phyloP scores from a whole-genome alignment of 2,113 vertebrate species.

The Apodemus speciosus region DNA sequence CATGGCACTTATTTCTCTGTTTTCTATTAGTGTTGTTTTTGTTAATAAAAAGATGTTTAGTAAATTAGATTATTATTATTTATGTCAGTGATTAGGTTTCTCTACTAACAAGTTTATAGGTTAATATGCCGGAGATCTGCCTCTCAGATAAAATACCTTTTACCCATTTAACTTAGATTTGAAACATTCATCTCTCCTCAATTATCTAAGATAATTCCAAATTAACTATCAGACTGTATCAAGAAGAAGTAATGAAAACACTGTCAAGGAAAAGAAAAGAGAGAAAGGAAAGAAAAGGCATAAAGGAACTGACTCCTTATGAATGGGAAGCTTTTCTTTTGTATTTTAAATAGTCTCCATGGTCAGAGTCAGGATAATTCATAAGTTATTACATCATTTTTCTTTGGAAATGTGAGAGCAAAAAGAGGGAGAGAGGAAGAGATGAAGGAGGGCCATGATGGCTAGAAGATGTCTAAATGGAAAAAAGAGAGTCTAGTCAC shows the following conservation, averaged over 20 bases:
- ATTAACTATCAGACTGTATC: constrained; percentile 50
- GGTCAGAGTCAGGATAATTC: constrained; percentile 47
- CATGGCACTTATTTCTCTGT: constrained; percentile 34
- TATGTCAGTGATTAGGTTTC: neutral
- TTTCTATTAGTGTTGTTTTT: constrained; percentile 46
- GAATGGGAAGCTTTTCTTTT: constrained; percentile 45
- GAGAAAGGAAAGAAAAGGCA: neutral
- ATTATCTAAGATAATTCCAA: constrained; percentile 56
- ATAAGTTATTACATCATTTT: constrained; percentile 54
- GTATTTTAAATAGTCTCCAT: constrained; percentile 50
- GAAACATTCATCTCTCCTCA: constrained; percentile 41
- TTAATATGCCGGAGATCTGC: constrained; percentile 9
- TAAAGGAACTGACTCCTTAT: constrained; percentile 29
- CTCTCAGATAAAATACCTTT: constrained; percentile 20
- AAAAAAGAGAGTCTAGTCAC: too few species aligned
- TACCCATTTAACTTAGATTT: constrained; percentile 35
- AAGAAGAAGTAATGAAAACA: constrained; percentile 55
- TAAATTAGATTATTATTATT: constrained; percentile 65
- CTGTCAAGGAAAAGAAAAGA: neutral
- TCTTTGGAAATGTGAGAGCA: constrained; percentile 20
- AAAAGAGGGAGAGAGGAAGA: neutral
- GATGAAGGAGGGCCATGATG: neutral
- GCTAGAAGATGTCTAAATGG: neutral
- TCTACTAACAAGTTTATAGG: constrained; percentile 24
- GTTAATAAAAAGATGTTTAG: constrained; percentile 62